Evolutionary conservation across 2,888 invertebrate species (phyloP), one percentile per base, ranked within the genome.

Genomic region (Crossocerus cetratus): DNA sequence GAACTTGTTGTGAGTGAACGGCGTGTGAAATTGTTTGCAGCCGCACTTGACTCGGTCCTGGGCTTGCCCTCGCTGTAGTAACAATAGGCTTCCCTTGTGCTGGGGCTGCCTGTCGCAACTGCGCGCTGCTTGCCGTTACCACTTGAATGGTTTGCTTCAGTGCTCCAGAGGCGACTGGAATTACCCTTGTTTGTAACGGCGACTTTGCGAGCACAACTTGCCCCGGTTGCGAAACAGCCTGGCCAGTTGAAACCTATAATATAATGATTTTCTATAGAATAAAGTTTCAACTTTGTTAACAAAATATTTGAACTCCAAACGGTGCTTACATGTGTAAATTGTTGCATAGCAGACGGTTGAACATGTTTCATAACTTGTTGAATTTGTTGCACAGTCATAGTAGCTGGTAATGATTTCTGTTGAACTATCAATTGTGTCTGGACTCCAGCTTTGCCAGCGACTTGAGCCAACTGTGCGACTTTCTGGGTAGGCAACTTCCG

Each of bases 341-440:
- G 89, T 67, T 90, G 91, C 80, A 90, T 84, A 0, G 86, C 76
- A 1, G 86, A 83, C 2, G 91, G 92, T 63, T 92, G 92, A 0
- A 92, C 92, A 67, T 94, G 93, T 74, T 94, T 93, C 89, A 95
- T 93, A 13, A 95, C 94, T 86, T 95, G 95, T 75, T 95, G 95
- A 55, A 95, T 92, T 85, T 95, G 95, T 81, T 95, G 95, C 70
- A 95, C 93, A 0, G 94, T 94, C 88, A 95, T 93, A 0, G 94
- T 93, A 0, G 93, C 92, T 0, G 93, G 92, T 44, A 93, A 78
- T 2, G 92, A 91, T 81, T 94, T 93, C 16, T 93, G 93, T 60
- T 94, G 94, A 2, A 96, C 95, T 62, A 96, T 94, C 71, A 96
- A 90, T 82, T 95, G 95, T 0, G 94, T 93, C 22, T 93, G 93